Evolutionary conservation across 1,140 invertebrate species (phyloP), one percentile per base, ranked within the genome.

Genomic region (Penaeus vannamei): DNA sequence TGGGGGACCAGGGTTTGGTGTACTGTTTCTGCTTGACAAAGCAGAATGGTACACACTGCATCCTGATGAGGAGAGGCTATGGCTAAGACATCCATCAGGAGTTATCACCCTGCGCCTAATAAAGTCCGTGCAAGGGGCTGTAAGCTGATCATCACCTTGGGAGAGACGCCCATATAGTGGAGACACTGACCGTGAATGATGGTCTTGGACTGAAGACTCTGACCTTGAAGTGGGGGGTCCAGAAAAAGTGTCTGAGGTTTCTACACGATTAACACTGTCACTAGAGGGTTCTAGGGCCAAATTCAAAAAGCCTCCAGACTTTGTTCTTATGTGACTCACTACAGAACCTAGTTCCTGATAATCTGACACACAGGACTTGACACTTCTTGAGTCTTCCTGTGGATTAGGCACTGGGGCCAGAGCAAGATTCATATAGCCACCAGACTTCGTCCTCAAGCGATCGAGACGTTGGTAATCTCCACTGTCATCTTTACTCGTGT

Each of bases 401-500:
- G 42, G 72, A 77, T 22, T 46, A 59, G 36, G 26, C 14, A 60
- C 17, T 1, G 84, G 20, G 19, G 42, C 29, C 32, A 92, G 86
- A 20, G 81, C 87, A 53, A 86, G 89, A 64, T 92, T 92, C 53
- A 91, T 87, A 81, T 92, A 92, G 23, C 91, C 91, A 4, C 92
- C 92, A 26, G 91, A 91, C 80, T 90, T 89, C 23, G 91, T 92
- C 72, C 92, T 87, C 62, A 92, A 61, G 42, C 87, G 91, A 36
- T 90, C 87, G 32, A 90, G 66, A 36, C 84, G 90, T 20, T 46
- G 72, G 53, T 60, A 91, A 53, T 64, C 80, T n/a, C 76, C 87
- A 17, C 59, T 59, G 36, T 83, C 29, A 59, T 80, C 46, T 59
- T 79, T 46, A 82, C 53, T 23, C 22, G 36, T 42, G 26, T 86